phyloP scores from a whole-genome alignment of 2,113 vertebrate species.

The Regulus satrapa region DNA sequence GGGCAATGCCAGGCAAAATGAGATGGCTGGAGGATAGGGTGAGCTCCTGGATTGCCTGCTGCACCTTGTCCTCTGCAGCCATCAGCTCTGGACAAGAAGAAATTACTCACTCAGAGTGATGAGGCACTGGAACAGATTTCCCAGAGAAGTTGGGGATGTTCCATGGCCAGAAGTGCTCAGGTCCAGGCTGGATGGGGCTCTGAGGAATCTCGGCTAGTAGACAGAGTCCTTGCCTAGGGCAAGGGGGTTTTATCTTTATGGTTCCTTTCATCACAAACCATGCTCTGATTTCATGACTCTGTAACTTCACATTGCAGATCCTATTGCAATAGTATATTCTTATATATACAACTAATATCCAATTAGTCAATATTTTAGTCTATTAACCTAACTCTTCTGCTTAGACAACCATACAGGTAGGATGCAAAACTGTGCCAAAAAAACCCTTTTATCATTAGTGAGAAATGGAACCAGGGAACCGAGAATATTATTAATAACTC shows the following conservation, averaged over 20 bases:
- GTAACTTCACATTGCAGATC: background rate
- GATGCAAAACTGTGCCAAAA: background rate
- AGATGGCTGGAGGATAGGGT: background rate
- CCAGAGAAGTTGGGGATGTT: background rate
- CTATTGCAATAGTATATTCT: background rate
- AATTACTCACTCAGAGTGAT: too few relatives aligned
- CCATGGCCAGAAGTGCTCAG: background rate
- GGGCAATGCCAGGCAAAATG: background rate
- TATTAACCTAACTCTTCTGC: background rate
- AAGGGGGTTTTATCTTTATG: background rate
- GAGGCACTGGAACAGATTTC: background rate
- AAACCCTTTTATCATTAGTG: accelerated
- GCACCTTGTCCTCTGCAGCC: background rate
- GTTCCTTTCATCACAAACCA: background rate
- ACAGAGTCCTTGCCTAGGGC: background rate
- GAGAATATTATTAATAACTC: background rate
- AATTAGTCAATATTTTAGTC: background rate
- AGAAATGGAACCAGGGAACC: background rate
- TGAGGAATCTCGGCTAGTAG: background rate
- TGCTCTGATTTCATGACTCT: background rate
- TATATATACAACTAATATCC: background rate
- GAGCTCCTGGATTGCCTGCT: background rate
- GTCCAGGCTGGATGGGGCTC: background rate
- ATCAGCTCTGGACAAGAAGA: background rate
- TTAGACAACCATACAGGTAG: background rate